phyloP scores from a whole-genome alignment of 2,888 invertebrate species.

The Dicyrtomina minuta region DNA sequence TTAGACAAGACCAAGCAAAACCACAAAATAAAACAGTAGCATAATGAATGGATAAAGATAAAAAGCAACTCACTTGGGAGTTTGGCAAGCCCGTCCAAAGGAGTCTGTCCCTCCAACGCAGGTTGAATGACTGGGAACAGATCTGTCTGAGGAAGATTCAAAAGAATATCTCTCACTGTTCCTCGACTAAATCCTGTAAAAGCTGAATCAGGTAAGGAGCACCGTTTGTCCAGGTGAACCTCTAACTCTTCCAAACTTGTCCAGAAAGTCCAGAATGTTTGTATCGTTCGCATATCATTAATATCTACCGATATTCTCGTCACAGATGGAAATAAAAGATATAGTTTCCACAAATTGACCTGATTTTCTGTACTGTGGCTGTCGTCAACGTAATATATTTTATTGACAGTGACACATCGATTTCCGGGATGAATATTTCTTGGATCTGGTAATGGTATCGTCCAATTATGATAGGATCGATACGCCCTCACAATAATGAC shows the following conservation, averaged over 20 bases:
- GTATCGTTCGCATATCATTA: slow-evolving; percentile 6
- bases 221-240: slow-evolving; percentile 13
- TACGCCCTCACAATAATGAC: slow-evolving; percentile 17
- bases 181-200: slow-evolving; percentile 14
- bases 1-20: no score
- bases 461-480: slow-evolving; percentile 24
- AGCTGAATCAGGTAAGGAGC: slow-evolving; percentile 4
- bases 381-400: slow-evolving; percentile 15
- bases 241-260: slow-evolving; percentile 19
- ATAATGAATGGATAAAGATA: no score
- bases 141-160: background rate
- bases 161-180: slow-evolving; percentile 1
- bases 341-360: slow-evolving; percentile 23
- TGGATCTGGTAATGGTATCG: slow-evolving; percentile 17
- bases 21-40: no score
- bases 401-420: slow-evolving; percentile 18
- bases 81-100: slow-evolving; percentile 3
- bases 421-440: slow-evolving; percentile 8
- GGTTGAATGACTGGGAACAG: background rate
- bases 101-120: background rate
- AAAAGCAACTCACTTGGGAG: slow-evolving; percentile 14
- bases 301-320: slow-evolving; percentile 11
- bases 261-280: slow-evolving; percentile 29
- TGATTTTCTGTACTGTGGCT: slow-evolving; percentile 10
- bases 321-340: slow-evolving; percentile 18